These are phyloP conservation scores for Calephelis virginiensis DNA, from an alignment of 1,140 invertebrate genomes.

Conservation along the genomic window DNA sequence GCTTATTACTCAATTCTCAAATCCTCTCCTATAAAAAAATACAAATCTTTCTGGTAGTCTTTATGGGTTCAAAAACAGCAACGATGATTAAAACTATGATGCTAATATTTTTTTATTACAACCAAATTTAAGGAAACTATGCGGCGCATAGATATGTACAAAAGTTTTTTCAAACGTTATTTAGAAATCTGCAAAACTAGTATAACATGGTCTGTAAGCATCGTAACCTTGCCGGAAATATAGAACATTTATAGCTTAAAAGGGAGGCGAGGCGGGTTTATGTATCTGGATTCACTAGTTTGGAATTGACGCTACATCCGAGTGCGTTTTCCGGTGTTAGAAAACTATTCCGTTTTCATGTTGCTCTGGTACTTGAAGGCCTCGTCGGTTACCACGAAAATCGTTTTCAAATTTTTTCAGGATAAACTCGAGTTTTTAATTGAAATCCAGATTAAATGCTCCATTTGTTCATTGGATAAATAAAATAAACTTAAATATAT, in stretches of 20 bases:
- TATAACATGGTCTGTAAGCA: constrained; percentile 18
- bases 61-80: no score
- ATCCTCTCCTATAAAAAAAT: no score
- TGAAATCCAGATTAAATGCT: neutral
- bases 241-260: constrained; percentile 19
- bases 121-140: constrained; percentile 26
- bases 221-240: constrained; percentile 3
- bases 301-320: constrained; percentile 39
- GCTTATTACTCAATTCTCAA: no score
- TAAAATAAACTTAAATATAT: neutral
- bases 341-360: constrained; percentile 48
- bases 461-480: neutral
- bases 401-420: constrained; percentile 23
- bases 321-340: constrained; percentile 51
- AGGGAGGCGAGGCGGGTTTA: constrained; percentile 23
- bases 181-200: constrained; percentile 32
- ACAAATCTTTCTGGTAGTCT: no score
- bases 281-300: constrained; percentile 28
- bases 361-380: constrained; percentile 41
- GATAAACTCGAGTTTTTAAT: neutral
- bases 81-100: no score
- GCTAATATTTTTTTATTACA: neutral
- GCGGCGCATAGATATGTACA: constrained; percentile 25
- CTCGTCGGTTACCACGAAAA: constrained; percentile 25
- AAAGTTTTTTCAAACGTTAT: constrained; percentile 31